Base-by-base conservation (phyloP, 2,113 vertebrate species). In the Scophthalmus maximus region DNA sequence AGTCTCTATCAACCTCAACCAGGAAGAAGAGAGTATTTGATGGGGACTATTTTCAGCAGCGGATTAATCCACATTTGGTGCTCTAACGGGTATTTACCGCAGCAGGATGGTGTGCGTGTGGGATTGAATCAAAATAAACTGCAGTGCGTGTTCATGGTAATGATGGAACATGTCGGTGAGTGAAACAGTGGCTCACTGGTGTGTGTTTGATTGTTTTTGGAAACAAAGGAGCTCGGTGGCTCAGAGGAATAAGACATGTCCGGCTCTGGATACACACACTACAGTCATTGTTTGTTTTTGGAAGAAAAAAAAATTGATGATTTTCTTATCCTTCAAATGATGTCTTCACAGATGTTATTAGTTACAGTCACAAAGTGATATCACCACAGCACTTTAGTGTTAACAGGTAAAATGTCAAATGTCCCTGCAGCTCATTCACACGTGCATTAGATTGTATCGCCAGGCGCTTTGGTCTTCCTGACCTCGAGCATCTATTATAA, bases 101-200 rank as follows among this genome's bases (percentile, higher is more conserved):
- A 46, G 18, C 42, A 46, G 42, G 42, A 46, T 46, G 42, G 42
- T 49, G 30, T 57, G 53, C 22, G 30, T 57, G 20, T 57, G 42
- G 42, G 42, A 46, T 46, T 46, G 42, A 46, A 18, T n/a, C 18
- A 46, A 46, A 46, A 46, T n/a, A 46, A 46, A 18, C 42, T 46
- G 42, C 42, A 46, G 42, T 20, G 42, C 42, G 42, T 46, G 42
- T 46, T 46, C 17, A 46, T 46, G 42, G 42, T 46, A 46, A 46
- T 8, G 42, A 46, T 46, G 42, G 42, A n/a, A 46, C n/a, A 34
- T 22, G 27, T 14, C 18, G 32, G 27, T n/a, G 18, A 55, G 27
- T n/a, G 18, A 9, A 10, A n/a, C 27, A 30, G 25, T 17, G 25
- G 15, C 23, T 52, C 25, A 8, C 25, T 29, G 14, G 27, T 52